Base-by-base conservation (phyloP, 2,888 invertebrate genomes). In the Pyrrhosoma nymphula region DNA sequence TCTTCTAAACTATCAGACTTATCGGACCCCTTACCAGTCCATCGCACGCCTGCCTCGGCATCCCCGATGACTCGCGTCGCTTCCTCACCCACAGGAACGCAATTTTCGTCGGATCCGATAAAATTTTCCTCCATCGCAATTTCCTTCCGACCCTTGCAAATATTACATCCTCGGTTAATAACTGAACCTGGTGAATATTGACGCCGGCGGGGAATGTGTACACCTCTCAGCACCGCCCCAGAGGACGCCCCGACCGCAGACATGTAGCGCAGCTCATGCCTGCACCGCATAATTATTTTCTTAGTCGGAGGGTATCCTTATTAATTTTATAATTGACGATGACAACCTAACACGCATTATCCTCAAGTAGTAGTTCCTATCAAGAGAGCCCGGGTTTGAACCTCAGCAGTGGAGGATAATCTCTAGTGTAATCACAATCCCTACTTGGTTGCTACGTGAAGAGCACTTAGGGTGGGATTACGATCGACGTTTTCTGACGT, bases 41-140 rank as follows among this genome's bases (percentile, higher is more conserved):
- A 3, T 6, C 6, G 4, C n/a, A 1, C 6, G 0, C 26, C 69
- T 10, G 4, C 69, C n/a, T 69, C n/a, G 1, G 6, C 26, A 26
- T n/a, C 14, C n/a, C 69, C 69, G 26, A 69, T 47, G 47, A 47
- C 47, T 2, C 60, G 2, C 69, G 10, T 26, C 69, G 2, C 3
- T n/a, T 14, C 69, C 69, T 0, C 69, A n/a, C n/a, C 69, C 69
- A 12, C 69, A 69, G n/a, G 69, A 69, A 69, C 69, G 69, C n/a
- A 69, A 69, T 69, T 69, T 69, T 69, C 69, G 69, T n/a, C n/a
- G 69, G 69, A n/a, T 69, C 69, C 69, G 69, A 69, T 69, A 69
- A 69, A 69, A 69, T 69, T 69, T 26, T 12, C 60, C 60, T n/a
- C 8, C 20, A 69, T n/a, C 26, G 69, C 10, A n/a, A n/a, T 69